Base-by-base conservation (phyloP, 92 coral and sea anemone genomes). In the Epizoanthus rinbou region DNA sequence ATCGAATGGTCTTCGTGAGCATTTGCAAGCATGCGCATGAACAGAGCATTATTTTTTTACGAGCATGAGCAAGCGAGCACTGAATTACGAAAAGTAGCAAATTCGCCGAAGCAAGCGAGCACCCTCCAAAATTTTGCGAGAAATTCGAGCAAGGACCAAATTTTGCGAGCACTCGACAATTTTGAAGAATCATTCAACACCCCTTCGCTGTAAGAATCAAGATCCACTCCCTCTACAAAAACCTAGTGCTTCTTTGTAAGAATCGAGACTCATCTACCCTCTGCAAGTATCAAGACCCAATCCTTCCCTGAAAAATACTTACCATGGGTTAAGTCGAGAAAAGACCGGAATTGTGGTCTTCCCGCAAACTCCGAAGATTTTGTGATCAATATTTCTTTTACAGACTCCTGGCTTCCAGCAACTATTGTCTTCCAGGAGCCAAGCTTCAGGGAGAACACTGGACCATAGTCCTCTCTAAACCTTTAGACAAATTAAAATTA, bases 321-420 rank as follows among this genome's bases (percentile, higher is more conserved):
- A 60, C 66, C 66, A 60, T n/a, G n/a, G 2, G 66, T 60, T 60
- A 60, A 24, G 1, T 60, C 66, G 24, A 60, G 28, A 18, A 60
- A 60, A 7, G 66, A 60, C 28, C 66, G 66, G 24, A 60, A 60
- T 60, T 60, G 66, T 11, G 66, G 66, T 57, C 63, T 57, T 57
- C 63, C 63, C 1, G 18, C 63, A n/a, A 57, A 57, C 18, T 57
- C 17, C 15, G 63, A 9, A 13, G n/a, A 10, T 57, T 57, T 57
- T 57, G n/a, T 57, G 21, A 57, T 10, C 5, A 57, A 16, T 57
- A 57, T 57, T 57, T 57, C n/a, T 17, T 16, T 8, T 16, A 57
- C 21, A 16, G 63, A 15, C 13, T 57, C 63, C 15, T 57, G n/a
- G 63, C n/a, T 57, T 57, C 63, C 63, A 4, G 63, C 63, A 0